These are phyloP conservation scores for Hedya salicella DNA, from an alignment of 2,888 invertebrate genomes.

Conservation along the genomic window DNA sequence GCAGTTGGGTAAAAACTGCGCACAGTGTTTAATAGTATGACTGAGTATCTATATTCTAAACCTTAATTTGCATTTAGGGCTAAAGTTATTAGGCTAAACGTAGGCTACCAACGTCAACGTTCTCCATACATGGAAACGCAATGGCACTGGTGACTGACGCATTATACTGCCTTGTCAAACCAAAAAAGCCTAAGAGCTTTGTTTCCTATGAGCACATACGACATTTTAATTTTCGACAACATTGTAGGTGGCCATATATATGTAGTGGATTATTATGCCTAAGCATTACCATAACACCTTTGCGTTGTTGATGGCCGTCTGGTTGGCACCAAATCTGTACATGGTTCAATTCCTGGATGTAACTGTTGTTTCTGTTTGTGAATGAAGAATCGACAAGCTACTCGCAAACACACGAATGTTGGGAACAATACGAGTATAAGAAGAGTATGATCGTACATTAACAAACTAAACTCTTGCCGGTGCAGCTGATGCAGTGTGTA, in stretches of 20 bases:
- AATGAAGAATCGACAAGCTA: conserved; percentile 3
- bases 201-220: background rate
- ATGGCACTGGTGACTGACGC: conserved; percentile 40
- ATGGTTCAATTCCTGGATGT: conserved; percentile 26
- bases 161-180: conserved; percentile 2
- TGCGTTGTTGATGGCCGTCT: conserved; percentile 47
- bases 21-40: background rate
- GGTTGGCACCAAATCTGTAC: conserved; percentile 22
- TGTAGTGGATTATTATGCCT: conserved; percentile 27
- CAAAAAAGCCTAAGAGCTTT: background rate
- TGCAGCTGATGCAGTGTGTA: no score
- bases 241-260: conserved; percentile 16
- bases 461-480: no score
- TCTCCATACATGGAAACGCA: conserved; percentile 34
- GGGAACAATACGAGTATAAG: no score
- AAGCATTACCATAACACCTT: conserved; percentile 51
- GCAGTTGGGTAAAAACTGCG: no score
- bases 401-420: no score
- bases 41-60: background rate
- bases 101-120: conserved; percentile 31
- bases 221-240: background rate
- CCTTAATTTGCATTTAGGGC: conserved; percentile 13
- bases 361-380: conserved; percentile 1
- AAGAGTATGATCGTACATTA: no score
- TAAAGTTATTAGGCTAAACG: conserved; percentile 36